Base-by-base conservation (phyloP, 2,888 invertebrate species). In the Platycheirus rosarum region DNA sequence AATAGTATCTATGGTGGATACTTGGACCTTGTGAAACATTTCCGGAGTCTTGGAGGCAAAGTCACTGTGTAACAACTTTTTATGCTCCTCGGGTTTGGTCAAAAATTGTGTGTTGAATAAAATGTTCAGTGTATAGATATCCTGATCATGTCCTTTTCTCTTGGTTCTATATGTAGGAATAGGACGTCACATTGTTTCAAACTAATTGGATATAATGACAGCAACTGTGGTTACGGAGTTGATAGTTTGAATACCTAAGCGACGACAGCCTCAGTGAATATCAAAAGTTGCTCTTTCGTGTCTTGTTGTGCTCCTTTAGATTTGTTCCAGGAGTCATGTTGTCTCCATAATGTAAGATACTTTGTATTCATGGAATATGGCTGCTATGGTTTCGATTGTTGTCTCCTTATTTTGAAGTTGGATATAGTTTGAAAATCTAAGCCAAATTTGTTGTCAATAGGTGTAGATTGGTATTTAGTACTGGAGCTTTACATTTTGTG, bases 121-220 rank as follows among this genome's bases (percentile, higher is more conserved):
- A 80, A 80, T 80, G 57, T 57, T 57, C 57, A 40, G 57, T 57
- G 40, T 57, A n/a, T n/a, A n/a, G n/a, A n/a, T n/a, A 40, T 57
- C 63, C 76, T 48, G 60, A 70, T 37, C 60, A 66, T 60, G 55
- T 65, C 37, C 66, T 29, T 70, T 48, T 60, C 46, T 23, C 42
- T 53, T 44, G 46, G 49, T 63, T 32, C 7, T 32, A 23, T 23
- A 23, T 32, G 8, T 32, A 8, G 51, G 49, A 32, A 14, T 2
- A 26, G 26, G 16, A 32, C 65, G 65, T 80, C 80, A 76, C 70
- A 71, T 80, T 80, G 76, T 80, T 66, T 70, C 70, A 76, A 71
- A 76, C 75, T 80, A 80, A 80, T 80, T 80, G 80, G 80, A 76
- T 80, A 80, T 76, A 76, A 76, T 75, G 80, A 80, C 76, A 70